Base-by-base conservation (phyloP, 1,140 invertebrate genomes). In the Tetramorium parvispinum region DNA sequence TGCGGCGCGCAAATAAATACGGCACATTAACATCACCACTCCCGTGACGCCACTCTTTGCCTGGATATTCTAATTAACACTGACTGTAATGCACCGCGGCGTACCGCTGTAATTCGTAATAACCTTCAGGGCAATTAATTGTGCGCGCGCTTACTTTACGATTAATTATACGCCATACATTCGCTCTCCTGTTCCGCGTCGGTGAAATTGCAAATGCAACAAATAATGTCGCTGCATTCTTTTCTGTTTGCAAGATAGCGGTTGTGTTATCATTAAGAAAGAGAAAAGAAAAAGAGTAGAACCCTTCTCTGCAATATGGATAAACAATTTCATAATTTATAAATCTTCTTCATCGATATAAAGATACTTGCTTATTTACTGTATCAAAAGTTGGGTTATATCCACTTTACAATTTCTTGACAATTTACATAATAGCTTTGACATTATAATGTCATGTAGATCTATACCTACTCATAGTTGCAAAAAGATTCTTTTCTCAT, bases 61-160 rank as follows among this genome's bases (percentile, higher is more conserved):
- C 13, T 13, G 24, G 53, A 83, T 83, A 83, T 83, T 83, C 79
- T 83, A 83, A 83, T 83, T 83, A 83, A 83, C 79, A 55, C 79
- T 75, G 53, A 46, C 51, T 75, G 68, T 75, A 83, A 83, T 83
- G 53, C 43, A 83, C 68, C 40, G 68, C 24, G 68, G 68, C 40
- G 24, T 32, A 75, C 53, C 53, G 40, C 24, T 83, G 79, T 83
- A 83, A 75, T 83, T 83, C 68, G 68, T 83, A 83, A 83, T 83
- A 83, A 83, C 70, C 55, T 75, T 73, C 24, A n/a, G 32, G 53
- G 43, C 53, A 83, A 75, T 83, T 83, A 83, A 73, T 83, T 73
- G 79, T 40, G 68, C 79, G 24, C 53, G 27, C 55, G 53, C 53
- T 83, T 83, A 83, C 68, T 83, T 75, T 73, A 75, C 70, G 24